These are phyloP conservation scores for Procapra przewalskii DNA, from an alignment of 2,113 vertebrate species.

Conservation along the genomic window DNA sequence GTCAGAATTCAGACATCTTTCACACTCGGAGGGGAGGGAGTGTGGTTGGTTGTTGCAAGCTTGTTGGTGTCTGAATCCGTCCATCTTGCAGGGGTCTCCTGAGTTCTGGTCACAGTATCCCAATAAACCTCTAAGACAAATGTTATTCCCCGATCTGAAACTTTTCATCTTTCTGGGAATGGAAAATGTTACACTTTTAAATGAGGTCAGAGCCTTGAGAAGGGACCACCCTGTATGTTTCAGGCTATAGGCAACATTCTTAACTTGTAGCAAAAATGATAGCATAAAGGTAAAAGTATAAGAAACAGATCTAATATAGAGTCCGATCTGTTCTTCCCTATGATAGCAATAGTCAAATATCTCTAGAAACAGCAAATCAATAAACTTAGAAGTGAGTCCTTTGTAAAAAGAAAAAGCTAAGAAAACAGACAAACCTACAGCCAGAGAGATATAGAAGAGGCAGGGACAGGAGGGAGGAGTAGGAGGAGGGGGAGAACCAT, in stretches of 20 bases:
- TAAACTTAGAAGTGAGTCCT: neutral
- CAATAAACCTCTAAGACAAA: neutral
- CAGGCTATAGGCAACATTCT: neutral
- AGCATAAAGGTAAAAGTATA: neutral
- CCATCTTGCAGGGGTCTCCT: neutral
- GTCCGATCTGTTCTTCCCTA: neutral
- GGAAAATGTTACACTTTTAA: neutral
- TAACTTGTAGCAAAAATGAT: neutral
- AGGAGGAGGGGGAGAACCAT: neutral
- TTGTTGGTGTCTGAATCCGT: neutral
- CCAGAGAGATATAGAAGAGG: fast-evolving
- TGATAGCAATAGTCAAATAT: neutral
- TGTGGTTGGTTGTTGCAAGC: neutral
- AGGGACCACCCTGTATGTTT: neutral
- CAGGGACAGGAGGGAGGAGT: neutral
- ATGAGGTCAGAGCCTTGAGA: neutral
- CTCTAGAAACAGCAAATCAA: neutral
- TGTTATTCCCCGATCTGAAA: neutral
- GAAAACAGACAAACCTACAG: neutral
- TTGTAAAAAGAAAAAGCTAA: neutral
- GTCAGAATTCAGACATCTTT: neutral
- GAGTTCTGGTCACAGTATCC: neutral
- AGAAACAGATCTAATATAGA: neutral
- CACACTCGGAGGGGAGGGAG: neutral
- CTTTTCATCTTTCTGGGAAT: neutral